Evolutionary conservation across 1,140 invertebrate species (phyloP).

Genomic region (Teleogryllus occipitalis): DNA sequence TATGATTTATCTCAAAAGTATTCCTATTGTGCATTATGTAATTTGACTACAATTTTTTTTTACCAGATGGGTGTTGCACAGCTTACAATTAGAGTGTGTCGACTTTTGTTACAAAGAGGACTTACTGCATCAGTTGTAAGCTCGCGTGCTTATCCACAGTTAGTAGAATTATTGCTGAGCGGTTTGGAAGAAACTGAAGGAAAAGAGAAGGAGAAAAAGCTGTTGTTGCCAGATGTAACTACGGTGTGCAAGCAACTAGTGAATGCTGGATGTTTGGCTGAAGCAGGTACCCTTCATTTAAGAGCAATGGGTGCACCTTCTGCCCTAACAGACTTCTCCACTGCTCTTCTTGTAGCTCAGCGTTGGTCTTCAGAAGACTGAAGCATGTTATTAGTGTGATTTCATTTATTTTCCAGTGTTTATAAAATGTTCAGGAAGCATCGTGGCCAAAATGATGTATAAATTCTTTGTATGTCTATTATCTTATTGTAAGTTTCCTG

Average conservation of each 20-base stretch:
- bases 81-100: neutral
- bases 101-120: neutral
- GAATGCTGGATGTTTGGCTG: slow-evolving; percentile 6
- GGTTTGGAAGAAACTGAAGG: neutral
- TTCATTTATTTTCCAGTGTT: neutral
- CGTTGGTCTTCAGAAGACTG: neutral
- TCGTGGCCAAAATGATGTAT: too few relatives aligned
- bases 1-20: too few relatives aligned
- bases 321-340: slow-evolving; percentile 3
- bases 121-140: slow-evolving; percentile 6
- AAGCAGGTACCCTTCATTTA: neutral
- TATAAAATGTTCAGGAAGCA: too few relatives aligned
- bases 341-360: neutral
- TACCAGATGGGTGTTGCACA: neutral
- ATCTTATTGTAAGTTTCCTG: too few relatives aligned
- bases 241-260: slow-evolving; percentile 10
- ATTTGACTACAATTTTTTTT: neutral
- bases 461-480: too few relatives aligned
- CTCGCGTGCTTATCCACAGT: slow-evolving; percentile 11
- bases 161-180: neutral
- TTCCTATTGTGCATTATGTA: too few relatives aligned
- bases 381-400: neutral
- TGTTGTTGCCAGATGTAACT: neutral
- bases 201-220: neutral
- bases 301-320: slow-evolving; percentile 6